Base-by-base conservation (phyloP, 92 coral and sea anemone genomes). In the Zoanthus sociatus region DNA sequence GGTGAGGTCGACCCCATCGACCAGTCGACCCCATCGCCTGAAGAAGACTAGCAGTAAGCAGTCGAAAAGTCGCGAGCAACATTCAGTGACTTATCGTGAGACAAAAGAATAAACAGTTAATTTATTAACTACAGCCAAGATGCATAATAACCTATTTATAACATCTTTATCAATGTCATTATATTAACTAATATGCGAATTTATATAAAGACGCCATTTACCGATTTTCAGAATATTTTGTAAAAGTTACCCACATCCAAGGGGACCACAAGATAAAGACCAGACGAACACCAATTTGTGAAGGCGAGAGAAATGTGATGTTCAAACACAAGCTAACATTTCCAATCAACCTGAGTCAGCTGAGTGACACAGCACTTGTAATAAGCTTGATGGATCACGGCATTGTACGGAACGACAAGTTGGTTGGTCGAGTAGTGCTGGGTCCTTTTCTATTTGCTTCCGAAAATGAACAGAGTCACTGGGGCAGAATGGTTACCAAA, bases 401-500 rank as follows among this genome's bases (percentile, higher is more conserved):
- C 33, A 88, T 82, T 50, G 88, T 93, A 83, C 82, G 93, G n/a
- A 86, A 87, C 74, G 82, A 91, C 79, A 87, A 78, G 47, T 78
- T 88, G n/a, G 89, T 92, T 54, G 96, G 96, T 60, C 96, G 96
- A 56, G 91, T 83, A 2, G 84, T 89, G 50, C 88, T 93, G 74
- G 94, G 96, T 5, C 96, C 94, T 6, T 87, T 88, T 14, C 83
- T 93, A 33, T 86, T 73, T 66, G 93, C 54, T 72, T 86, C 89
- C 37, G 94, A 88, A 32, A 87, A 70, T 32, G 94, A 91, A 60
- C 81, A 92, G 55, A 93, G 92, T 46, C 96, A 93, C 93, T 93
- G 96, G 96, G 96, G 96, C 33, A 85, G 91, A 83, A 93, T 93
- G 96, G 82, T 89, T 12, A 78, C 85, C 60, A 78, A 82, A 46